These are phyloP conservation scores for Zapornia atra DNA, from an alignment of 2,113 vertebrate genomes.

Conservation along the genomic window DNA sequence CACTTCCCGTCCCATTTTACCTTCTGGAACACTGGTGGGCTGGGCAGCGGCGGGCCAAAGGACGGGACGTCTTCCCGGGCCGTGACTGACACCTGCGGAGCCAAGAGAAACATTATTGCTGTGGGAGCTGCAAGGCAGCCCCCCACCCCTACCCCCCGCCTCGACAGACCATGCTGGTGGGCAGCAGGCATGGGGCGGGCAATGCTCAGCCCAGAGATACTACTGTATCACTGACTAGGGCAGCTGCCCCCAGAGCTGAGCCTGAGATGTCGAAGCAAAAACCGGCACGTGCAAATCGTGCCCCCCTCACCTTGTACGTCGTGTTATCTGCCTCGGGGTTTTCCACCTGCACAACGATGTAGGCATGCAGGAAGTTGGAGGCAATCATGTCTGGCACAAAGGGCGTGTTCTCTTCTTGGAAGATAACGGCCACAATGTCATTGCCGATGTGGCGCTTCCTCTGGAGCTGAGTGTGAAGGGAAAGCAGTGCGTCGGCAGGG, in stretches of 20 bases:
- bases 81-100: slow-evolving; percentile 88
- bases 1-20: slow-evolving; percentile 52
- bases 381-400: slow-evolving; percentile 97
- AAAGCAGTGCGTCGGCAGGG: not conserved
- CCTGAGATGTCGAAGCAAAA: not conserved
- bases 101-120: fast-evolving
- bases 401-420: slow-evolving; percentile 93
- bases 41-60: slow-evolving; percentile 89
- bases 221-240: not conserved
- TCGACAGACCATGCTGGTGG: too few species aligned
- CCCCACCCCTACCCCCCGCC: too few species aligned
- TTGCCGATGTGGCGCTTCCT: slow-evolving; percentile 97
- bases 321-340: slow-evolving; percentile 68
- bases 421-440: slow-evolving; percentile 92
- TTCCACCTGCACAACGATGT: slow-evolving; percentile 89
- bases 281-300: fast-evolving
- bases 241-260: fast-evolving
- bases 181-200: fast-evolving
- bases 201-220: not conserved
- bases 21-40: slow-evolving; percentile 88
- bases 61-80: slow-evolving; percentile 91
- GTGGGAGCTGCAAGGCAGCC: fast-evolving
- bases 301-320: slow-evolving; percentile 84
- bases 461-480: slow-evolving; percentile 81
- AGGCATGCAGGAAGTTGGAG: slow-evolving; percentile 95